Percentiles rank a stretch among this genome's conserved stretches.
phyloP scores from a whole-genome alignment of 2,888 invertebrate species.

The Tachystola acroxantha region DNA sequence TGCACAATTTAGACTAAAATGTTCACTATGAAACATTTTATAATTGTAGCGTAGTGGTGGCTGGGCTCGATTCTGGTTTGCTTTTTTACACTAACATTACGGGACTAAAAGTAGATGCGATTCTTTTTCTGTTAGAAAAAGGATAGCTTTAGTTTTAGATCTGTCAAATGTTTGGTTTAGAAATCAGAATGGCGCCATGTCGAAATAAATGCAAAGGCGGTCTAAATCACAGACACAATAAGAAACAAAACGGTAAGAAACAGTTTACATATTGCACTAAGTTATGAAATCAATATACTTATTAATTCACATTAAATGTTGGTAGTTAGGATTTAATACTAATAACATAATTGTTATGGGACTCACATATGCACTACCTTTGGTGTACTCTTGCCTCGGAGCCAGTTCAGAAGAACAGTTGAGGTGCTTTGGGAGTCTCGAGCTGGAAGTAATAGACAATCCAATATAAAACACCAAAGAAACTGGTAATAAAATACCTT shows the following conservation, averaged over 20 bases:
- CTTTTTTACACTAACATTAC: no score
- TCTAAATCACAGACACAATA: background rate
- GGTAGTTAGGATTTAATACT: slow-evolving; percentile 12
- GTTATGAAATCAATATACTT: no score
- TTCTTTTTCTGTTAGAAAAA: no score
- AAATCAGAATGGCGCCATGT: no score
- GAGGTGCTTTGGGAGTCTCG: slow-evolving; percentile 89
- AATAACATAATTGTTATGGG: slow-evolving; percentile 2
- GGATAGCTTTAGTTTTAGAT: no score
- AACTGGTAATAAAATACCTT: no score
- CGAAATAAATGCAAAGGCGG: slow-evolving; percentile 38
- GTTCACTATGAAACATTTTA: slow-evolving; percentile 40
- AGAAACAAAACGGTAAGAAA: background rate
- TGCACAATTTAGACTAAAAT: slow-evolving; percentile 39
- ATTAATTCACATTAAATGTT: no score
- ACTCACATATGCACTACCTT: slow-evolving; percentile 77
- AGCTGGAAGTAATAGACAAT: slow-evolving; percentile 70
- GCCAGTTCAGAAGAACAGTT: slow-evolving; percentile 88
- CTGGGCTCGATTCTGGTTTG: no score
- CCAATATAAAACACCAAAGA: background rate
- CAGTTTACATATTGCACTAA: background rate
- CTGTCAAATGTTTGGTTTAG: no score
- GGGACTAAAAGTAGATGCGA: no score
- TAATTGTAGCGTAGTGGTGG: slow-evolving; percentile 45
- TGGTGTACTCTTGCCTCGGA: slow-evolving; percentile 87